Evolutionary conservation across 2,113 vertebrate genomes (phyloP), one percentile per base, ranked within the genome.

Genomic region (Brachirus orientalis): DNA sequence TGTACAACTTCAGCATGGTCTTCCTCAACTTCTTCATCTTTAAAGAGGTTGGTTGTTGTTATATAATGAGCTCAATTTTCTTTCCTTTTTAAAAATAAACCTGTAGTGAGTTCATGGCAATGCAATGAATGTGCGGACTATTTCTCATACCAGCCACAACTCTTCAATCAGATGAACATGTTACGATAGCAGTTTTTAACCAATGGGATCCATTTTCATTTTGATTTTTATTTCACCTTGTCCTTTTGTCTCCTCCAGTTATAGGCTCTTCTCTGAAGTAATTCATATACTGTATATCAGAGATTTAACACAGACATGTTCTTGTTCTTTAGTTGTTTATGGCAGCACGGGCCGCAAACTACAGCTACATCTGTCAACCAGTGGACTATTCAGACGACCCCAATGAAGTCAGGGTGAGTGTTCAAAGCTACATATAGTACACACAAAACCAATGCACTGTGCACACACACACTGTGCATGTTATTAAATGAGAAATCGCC

Each of bases 1-100:
- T 94, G 87, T 99, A 99, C 93, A 99, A 99, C 92, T 99, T 99
- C 86, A 96, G 97, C 65, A 98, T 99, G 98, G 96, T 99, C 90
- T 92, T 99, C 82, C 95, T 99, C 83, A 99, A 99, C 90, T 92
- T 98, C 89, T 99, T 96, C 91, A 99, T 99, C 89, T 99, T 97
- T 86, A 98, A 97, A 95, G 98, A 99, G 96, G 98, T 98, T 71
- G 36, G 89, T 87, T n/a, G 22, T 7, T 2, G 7, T 37, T 8
- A 37, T 8, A 46, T 10, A 17, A 37, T 12, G 19, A 5, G n/a
- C 1, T 22, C 19, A 0, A 1, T 10, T 1, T 11, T 6, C 3
- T 16, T 19, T 11, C 18, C 7, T 16, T 17, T 22, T 51, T 41
- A 6, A 18, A 54, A 5, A 38, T 7, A n/a, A 33, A 13, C 10